Conservation (phyloP, 2,113 vertebrate species). For the Paedocypris sp. region DNA sequence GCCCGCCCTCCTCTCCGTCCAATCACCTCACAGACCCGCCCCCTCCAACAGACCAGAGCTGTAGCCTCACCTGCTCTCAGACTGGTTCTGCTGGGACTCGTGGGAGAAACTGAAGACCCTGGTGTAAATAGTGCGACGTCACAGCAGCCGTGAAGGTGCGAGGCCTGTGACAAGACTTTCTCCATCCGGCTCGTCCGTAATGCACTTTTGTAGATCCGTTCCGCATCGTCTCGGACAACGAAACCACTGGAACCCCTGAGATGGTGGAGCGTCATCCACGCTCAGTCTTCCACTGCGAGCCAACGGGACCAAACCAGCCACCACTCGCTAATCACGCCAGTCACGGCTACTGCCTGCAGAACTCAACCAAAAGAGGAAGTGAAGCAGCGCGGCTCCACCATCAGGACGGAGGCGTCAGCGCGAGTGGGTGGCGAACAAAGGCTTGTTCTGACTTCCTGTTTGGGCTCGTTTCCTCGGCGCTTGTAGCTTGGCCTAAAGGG, state of each 20-base stretch:
- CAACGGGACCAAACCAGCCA: no score
- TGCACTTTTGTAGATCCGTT: no score
- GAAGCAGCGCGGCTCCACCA: not conserved
- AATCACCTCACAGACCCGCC: conserved; percentile 33
- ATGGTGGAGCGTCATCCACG: no score
- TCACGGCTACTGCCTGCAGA: not conserved
- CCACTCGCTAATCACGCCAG: not conserved
- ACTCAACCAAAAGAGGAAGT: conserved; percentile 4
- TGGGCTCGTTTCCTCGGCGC: not conserved
- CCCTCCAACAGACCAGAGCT: conserved; percentile 57
- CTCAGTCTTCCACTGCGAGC: no score
- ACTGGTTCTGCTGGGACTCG: not conserved
- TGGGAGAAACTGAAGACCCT: conserved; percentile 24
- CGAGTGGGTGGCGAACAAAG: not conserved
- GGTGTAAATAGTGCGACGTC: no score
- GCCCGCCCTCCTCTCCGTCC: conserved; percentile 26
- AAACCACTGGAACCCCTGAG: no score
- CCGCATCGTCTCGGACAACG: no score
- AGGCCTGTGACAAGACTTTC: no score
- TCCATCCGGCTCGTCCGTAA: no score
- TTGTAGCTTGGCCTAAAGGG: conserved; percentile 30
- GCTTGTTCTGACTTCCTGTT: not conserved
- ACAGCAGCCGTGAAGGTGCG: no score
- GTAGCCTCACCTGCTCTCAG: conserved; percentile 75
- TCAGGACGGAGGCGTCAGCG: not conserved